phyloP scores from a whole-genome alignment of 2,888 invertebrate genomes.

The Drosophila subquinaria region DNA sequence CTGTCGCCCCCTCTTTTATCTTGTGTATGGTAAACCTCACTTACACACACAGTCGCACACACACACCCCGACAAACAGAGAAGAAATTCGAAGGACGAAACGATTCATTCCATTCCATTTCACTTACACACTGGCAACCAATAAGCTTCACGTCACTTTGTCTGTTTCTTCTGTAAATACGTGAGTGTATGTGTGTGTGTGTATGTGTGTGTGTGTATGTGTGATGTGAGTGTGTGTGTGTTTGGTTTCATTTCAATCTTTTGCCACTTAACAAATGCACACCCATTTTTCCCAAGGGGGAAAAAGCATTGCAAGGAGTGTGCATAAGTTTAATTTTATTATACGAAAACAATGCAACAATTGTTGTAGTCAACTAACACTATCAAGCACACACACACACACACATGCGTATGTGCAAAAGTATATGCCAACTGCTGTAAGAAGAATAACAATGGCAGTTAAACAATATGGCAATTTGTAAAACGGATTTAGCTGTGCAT shows the following conservation, averaged over 20 bases:
- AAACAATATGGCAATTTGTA: slow-evolving; percentile 71
- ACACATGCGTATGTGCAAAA: slow-evolving; percentile 10
- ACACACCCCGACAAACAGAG: slow-evolving; percentile 11
- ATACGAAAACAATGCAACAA: slow-evolving; percentile 77
- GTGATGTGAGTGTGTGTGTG: slow-evolving; percentile 10
- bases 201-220: slow-evolving; percentile 19
- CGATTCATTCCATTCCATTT: slow-evolving; percentile 77
- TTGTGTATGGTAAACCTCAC: slow-evolving; percentile 65
- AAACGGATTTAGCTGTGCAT: slow-evolving; percentile 75
- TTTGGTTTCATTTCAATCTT: slow-evolving; percentile 77
- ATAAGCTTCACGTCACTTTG: slow-evolving; percentile 70
- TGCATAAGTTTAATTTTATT: slow-evolving; percentile 79
- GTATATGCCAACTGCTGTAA: slow-evolving; percentile 33
- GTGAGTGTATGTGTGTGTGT: slow-evolving; percentile 14
- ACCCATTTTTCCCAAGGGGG: slow-evolving; percentile 50
- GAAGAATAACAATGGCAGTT: slow-evolving; percentile 47
- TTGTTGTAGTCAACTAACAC: slow-evolving; percentile 54
- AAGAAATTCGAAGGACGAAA: slow-evolving; percentile 47
- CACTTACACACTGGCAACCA: slow-evolving; percentile 69
- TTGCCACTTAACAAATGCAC: slow-evolving; percentile 80
- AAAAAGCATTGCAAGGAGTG: slow-evolving; percentile 48
- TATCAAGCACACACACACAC: slow-evolving; percentile 7
- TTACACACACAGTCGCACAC: slow-evolving; percentile 26
- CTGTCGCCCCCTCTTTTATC: slow-evolving; percentile 66
- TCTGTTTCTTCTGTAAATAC: slow-evolving; percentile 14